Conservation (phyloP, 2,888 invertebrate species). For the Nephrocerus scutellatus region DNA sequence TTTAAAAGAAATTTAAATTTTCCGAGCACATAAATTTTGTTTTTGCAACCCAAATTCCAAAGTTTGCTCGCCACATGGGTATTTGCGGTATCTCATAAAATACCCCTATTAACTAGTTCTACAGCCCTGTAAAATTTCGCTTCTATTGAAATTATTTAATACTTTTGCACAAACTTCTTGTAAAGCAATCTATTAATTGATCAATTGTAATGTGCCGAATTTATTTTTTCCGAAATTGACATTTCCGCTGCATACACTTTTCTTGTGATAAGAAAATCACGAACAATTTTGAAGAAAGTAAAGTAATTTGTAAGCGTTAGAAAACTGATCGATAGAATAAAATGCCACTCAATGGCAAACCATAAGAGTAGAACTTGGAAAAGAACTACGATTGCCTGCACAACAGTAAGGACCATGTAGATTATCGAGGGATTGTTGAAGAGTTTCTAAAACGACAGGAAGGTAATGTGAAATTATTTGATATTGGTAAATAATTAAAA, state of each 20-base stretch:
- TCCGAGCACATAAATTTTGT: too few species aligned
- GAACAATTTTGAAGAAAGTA: conserved; percentile 78
- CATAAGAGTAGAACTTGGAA: conserved; percentile 73
- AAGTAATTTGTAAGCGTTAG: conserved; percentile 87
- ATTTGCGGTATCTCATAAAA: too few species aligned
- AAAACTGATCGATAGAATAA: conserved; percentile 76
- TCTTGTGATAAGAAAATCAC: conserved; percentile 80
- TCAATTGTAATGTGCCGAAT: conserved; percentile 25
- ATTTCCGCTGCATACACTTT: conserved; percentile 58
- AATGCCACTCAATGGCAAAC: conserved; percentile 83
- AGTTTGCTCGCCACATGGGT: too few species aligned
- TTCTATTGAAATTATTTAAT: too few species aligned
- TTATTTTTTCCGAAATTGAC: conserved; percentile 28
- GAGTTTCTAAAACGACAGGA: conserved; percentile 60
- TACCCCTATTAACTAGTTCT: too few species aligned
- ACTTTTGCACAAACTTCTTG: too few species aligned
- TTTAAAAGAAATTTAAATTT: too few species aligned
- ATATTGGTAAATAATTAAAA: neutral
- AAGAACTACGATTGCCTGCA: conserved; percentile 64
- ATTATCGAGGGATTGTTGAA: conserved; percentile 80
- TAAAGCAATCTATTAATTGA: too few species aligned
- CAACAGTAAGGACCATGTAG: conserved; percentile 63
- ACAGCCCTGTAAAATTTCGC: too few species aligned
- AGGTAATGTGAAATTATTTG: conserved; percentile 2
- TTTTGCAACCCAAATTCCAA: too few species aligned